Conservation (phyloP, 2,888 invertebrate species). For the Drepanosiphum platanoidis region DNA sequence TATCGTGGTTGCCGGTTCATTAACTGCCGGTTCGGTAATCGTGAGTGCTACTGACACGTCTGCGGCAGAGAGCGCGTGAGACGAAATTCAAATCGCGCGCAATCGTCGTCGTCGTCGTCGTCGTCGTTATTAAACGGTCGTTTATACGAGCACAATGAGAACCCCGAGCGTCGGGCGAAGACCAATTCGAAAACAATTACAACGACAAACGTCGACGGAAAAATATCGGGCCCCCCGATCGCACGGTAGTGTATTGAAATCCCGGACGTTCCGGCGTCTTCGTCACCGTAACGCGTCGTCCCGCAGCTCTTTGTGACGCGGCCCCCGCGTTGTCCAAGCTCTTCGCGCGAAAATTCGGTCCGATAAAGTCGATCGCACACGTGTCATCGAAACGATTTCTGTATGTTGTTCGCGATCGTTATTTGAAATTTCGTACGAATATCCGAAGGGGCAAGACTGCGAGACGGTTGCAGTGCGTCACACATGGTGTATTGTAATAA, state of each 20-base stretch:
- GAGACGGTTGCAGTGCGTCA: too few species aligned
- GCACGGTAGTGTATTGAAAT: conserved; percentile 13
- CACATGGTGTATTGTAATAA: conserved; percentile 5
- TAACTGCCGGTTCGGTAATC: conserved; percentile 54
- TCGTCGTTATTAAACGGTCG: neutral
- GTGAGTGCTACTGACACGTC: conserved; percentile 53
- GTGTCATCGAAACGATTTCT: neutral
- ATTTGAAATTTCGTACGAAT: conserved; percentile 11
- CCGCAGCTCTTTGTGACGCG: too few species aligned
- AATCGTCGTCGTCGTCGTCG: too few species aligned
- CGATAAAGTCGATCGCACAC: neutral
- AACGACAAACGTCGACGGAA: neutral
- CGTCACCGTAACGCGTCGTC: too few species aligned
- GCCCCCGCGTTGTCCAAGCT: too few species aligned
- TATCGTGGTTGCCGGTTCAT: conserved; percentile 54
- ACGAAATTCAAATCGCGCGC: conserved; percentile 37
- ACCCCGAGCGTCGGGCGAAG: neutral
- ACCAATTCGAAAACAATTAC: neutral
- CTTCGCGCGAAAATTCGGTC: too few species aligned
- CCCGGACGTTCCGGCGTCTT: neutral
- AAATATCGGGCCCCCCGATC: neutral
- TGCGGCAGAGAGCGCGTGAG: conserved; percentile 45
- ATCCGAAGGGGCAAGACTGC: conserved; percentile 8
- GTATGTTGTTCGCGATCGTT: conserved; percentile 34
- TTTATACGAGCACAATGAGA: neutral